A percentile compares a stretch with the other conserved stretches of the same genome.
Conservation (phyloP, 2,888 invertebrate species). For the Crocallis elinguaria region DNA sequence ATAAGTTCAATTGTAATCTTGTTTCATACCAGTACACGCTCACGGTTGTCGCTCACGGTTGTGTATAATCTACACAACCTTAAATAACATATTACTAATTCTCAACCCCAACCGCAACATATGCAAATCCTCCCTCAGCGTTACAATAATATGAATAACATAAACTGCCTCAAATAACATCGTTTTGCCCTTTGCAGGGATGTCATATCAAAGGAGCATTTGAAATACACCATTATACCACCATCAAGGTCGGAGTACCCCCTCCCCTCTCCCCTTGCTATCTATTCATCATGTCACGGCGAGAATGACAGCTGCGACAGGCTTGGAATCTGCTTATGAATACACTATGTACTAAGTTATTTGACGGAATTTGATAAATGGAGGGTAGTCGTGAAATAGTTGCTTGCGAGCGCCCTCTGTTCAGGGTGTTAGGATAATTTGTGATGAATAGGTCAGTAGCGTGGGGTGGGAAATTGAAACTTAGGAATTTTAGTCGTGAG, state of each 20-base stretch:
- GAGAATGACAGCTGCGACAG: slow-evolving; percentile 68
- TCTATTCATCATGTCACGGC: slow-evolving; percentile 33
- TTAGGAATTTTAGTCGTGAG: too few relatives aligned
- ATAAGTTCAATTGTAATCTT: too few relatives aligned
- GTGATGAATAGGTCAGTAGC: not conserved
- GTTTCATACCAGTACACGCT: too few relatives aligned
- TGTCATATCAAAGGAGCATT: not conserved
- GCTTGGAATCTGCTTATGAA: slow-evolving; percentile 52
- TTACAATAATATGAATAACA: too few relatives aligned
- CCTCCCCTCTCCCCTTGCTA: not conserved
- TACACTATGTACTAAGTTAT: slow-evolving; percentile 46
- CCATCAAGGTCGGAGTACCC: not conserved
- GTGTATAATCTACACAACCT: too few relatives aligned
- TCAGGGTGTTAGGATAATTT: not conserved
- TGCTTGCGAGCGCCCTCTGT: slow-evolving; percentile 8
- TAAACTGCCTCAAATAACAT: not conserved
- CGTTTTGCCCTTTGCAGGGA: not conserved
- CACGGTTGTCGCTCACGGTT: too few relatives aligned
- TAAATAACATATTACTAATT: too few relatives aligned
- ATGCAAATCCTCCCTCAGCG: too few relatives aligned
- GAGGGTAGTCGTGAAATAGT: slow-evolving; percentile 10
- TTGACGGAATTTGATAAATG: slow-evolving; percentile 52
- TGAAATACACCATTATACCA: not conserved
- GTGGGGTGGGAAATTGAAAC: not conserved
- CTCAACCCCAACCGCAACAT: too few relatives aligned